Evolutionary conservation across 2,797 vertebrate species (phyloP).

Genomic region (Microctenopoma lineatum): DNA sequence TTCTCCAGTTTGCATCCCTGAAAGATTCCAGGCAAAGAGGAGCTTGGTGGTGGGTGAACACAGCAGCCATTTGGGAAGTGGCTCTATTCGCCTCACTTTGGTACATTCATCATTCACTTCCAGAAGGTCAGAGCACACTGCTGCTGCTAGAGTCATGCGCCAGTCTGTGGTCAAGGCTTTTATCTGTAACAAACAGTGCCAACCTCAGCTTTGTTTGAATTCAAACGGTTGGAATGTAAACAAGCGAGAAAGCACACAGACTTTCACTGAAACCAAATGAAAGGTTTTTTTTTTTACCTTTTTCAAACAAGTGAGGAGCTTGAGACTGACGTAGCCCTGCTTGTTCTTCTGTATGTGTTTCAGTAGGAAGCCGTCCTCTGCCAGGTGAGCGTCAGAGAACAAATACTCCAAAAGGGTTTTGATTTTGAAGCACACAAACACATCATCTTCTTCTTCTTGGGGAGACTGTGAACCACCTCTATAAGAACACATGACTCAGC

Average conservation of each 20-base stretch:
- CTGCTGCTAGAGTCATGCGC: slow-evolving; percentile 81
- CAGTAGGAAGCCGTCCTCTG: slow-evolving; percentile 66
- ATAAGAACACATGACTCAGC: slow-evolving; percentile 32
- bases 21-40: slow-evolving; percentile 84
- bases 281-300: slow-evolving; percentile 45
- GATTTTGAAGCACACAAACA: slow-evolving; percentile 51
- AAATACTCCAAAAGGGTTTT: slow-evolving; percentile 61
- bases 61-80: slow-evolving; percentile 81
- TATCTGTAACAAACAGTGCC: slow-evolving; percentile 74
- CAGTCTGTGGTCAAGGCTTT: slow-evolving; percentile 85
- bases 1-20: slow-evolving; percentile 10
- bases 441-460: slow-evolving; percentile 31
- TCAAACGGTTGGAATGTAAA: slow-evolving; percentile 37
- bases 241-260: slow-evolving; percentile 17
- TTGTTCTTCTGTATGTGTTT: slow-evolving; percentile 67
- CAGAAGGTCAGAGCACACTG: slow-evolving; percentile 78
- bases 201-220: slow-evolving; percentile 51
- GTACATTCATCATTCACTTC: slow-evolving; percentile 86
- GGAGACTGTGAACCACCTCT: slow-evolving; percentile 33
- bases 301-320: slow-evolving; percentile 68
- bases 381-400: slow-evolving; percentile 64
- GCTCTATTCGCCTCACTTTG: slow-evolving; percentile 81
- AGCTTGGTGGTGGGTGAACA: slow-evolving; percentile 81
- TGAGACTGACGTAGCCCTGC: slow-evolving; percentile 64
- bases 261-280: slow-evolving; percentile 1